Evolutionary conservation across 2,797 vertebrate genomes (phyloP).

Genomic region (Xyrichtys novacula): DNA sequence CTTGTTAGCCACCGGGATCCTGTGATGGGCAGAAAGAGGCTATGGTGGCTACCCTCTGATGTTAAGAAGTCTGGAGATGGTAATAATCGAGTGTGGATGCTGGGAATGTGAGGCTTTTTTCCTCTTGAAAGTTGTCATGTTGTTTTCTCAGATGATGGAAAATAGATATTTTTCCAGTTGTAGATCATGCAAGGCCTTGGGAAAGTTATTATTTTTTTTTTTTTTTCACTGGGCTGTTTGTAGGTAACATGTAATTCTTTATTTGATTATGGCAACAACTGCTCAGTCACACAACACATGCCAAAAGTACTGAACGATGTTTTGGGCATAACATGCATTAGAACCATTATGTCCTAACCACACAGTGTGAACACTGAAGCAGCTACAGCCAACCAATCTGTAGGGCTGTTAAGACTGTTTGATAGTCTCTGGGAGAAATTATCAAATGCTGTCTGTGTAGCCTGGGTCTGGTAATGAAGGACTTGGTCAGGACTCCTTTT

Average conservation of each 20-base stretch:
- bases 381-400: neutral
- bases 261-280: neutral
- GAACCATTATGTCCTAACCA: no score
- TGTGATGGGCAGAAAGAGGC: conserved; percentile 53
- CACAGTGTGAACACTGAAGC: neutral
- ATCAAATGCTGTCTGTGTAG: neutral
- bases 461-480: neutral
- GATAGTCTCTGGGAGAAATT: neutral
- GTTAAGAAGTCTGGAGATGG: conserved; percentile 31
- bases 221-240: neutral
- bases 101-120: conserved; percentile 12
- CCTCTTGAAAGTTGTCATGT: conserved; percentile 23
- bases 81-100: conserved; percentile 18
- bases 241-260: neutral
- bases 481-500: neutral
- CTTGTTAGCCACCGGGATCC: conserved; percentile 49
- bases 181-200: neutral
- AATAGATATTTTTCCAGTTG: neutral
- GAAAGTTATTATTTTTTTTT: no score
- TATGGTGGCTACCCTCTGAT: conserved; percentile 12
- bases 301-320: no score
- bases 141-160: neutral
- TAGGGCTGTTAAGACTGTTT: no score
- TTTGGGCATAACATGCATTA: no score
- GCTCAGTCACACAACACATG: no score